Conservation (phyloP, 2,113 vertebrate genomes). For the Campylomormyrus numenius region DNA sequence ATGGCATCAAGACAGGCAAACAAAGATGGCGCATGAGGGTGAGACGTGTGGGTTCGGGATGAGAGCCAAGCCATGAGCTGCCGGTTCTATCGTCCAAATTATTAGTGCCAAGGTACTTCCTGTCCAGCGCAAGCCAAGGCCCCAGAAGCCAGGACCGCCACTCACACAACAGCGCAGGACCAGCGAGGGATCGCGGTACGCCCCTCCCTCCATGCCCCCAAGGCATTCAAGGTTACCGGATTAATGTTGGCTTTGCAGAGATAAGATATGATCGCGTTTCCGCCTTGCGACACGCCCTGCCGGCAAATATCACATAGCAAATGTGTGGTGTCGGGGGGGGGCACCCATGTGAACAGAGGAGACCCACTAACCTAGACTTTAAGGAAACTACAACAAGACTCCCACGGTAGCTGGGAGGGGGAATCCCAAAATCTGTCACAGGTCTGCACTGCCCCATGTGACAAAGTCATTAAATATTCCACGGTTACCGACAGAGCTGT, state of each 20-base stretch:
- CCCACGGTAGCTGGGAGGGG: neutral
- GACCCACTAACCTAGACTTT: neutral
- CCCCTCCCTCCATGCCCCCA: neutral
- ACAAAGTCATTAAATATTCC: neutral
- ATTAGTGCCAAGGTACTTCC: neutral
- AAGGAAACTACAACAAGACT: neutral
- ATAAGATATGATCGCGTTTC: neutral
- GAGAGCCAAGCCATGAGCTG: neutral
- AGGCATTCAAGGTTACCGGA: neutral
- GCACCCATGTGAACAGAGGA: neutral
- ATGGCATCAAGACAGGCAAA: neutral
- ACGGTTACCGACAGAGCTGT: too few species aligned
- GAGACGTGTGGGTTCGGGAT: too few species aligned
- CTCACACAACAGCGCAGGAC: neutral
- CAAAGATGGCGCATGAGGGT: neutral
- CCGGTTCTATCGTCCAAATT: neutral
- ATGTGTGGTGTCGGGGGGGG: neutral
- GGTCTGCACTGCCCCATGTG: neutral
- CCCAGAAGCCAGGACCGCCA: neutral
- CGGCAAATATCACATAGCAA: too few species aligned
- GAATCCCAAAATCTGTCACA: neutral
- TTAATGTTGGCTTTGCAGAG: neutral
- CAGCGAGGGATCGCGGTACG: neutral
- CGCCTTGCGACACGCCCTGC: neutral
- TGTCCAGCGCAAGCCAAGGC: neutral